These are phyloP conservation scores for Cavia porcellus DNA, from an alignment of 2,113 vertebrate genomes.

Conservation along the genomic window DNA sequence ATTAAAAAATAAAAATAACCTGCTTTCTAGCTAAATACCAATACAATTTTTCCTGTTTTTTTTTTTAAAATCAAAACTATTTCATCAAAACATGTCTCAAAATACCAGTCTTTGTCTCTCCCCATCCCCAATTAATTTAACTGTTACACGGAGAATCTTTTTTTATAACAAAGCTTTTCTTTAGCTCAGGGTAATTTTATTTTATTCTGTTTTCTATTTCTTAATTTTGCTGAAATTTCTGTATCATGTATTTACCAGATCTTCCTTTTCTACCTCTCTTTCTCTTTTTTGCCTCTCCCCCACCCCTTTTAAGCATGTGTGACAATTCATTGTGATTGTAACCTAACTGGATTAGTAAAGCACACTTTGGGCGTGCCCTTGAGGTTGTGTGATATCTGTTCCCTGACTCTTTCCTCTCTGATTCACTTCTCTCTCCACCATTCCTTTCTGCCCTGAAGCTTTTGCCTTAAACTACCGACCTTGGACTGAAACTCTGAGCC, in stretches of 20 bases:
- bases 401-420: neutral
- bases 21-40: neutral
- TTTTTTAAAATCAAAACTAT: neutral
- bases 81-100: neutral
- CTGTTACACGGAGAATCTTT: neutral
- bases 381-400: neutral
- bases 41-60: neutral
- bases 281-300: neutral
- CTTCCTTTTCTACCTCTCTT: neutral
- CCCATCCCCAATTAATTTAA: neutral
- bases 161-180: neutral
- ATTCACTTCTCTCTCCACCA: neutral
- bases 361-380: neutral
- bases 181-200: neutral
- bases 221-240: constrained; percentile 33
- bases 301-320: neutral
- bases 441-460: neutral
- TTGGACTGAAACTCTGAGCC: neutral
- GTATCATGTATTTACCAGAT: neutral
- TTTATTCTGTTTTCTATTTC: neutral
- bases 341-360: neutral
- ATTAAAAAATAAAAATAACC: neutral
- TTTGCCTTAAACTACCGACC: neutral
- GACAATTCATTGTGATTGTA: neutral
- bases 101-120: neutral